Percentiles rank a stretch among this genome's conserved stretches.
These are phyloP conservation scores for Threskiornis aethiopicus DNA, from an alignment of 2,797 vertebrate species.

Conservation along the genomic window DNA sequence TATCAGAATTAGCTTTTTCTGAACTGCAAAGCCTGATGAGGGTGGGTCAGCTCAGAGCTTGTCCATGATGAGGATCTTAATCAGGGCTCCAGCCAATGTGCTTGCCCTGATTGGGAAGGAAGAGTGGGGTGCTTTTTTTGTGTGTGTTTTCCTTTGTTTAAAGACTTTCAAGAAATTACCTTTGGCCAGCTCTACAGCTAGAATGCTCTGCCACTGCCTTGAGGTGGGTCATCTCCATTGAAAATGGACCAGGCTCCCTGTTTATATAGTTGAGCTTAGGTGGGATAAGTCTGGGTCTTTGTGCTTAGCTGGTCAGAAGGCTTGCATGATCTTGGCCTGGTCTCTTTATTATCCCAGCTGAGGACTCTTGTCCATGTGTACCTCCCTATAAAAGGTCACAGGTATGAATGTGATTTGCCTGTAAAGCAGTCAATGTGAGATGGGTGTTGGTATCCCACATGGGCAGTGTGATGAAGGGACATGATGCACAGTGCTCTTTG, in stretches of 20 bases:
- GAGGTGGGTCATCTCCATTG: not conserved
- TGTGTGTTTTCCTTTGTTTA: not conserved
- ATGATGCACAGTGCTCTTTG: accelerated
- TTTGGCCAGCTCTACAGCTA: not conserved
- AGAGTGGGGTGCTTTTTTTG: not conserved
- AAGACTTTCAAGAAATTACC: not conserved
- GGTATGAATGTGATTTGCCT: not conserved
- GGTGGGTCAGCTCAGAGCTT: accelerated
- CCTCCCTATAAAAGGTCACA: not conserved
- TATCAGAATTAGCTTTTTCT: not conserved
- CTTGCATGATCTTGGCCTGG: not conserved
- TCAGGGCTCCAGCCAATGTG: not conserved
- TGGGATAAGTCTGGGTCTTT: not conserved
- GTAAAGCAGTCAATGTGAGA: not conserved
- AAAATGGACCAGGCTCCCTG: not conserved
- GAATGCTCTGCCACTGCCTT: not conserved
- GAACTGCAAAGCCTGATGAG: not conserved
- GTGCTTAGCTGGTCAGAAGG: not conserved
- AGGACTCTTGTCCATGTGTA: not conserved
- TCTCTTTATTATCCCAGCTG: not conserved
- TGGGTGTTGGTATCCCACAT: not conserved
- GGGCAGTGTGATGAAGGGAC: accelerated
- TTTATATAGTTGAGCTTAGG: not conserved
- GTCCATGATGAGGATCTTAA: not conserved
- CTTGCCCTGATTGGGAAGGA: not conserved